Evolutionary conservation across 2,797 vertebrate species (phyloP), one percentile per base, ranked within the genome.

Genomic region (Muscicapa comitata): DNA sequence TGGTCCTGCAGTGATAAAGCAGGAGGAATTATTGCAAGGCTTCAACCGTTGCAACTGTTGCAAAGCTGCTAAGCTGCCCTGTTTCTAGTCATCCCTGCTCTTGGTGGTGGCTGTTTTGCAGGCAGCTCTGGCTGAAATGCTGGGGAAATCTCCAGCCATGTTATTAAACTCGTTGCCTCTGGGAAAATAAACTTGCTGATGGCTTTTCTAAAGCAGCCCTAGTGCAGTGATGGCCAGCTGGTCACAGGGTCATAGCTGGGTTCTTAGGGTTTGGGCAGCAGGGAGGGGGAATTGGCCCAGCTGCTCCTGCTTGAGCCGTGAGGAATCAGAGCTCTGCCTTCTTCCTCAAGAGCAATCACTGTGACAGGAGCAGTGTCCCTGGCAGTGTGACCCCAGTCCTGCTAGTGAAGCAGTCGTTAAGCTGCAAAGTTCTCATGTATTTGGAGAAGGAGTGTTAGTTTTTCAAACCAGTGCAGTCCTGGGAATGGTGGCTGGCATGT

Each of bases 401-500:
- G 28, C 77, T 93, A 86, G 94, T 58, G 73, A 96, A 77, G 62
- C 70, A 61, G 58, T 90, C 90, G 58, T 81, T 62, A 72, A 72
- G 38, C 73, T 90, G 86, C 54, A 7, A 12, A 84, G 51, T 79
- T 72, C 83, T 92, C n/a, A 38, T 72, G 62, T 28, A 0, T 93
- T 74, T 54, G 70, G 73, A 55, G 47, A n/a, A 50, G 90, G 47
- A 58, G 15, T 37, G 48, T 65, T 88, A 94, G 85, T 86, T 93
- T 93, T 75, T 40, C 51, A 47, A 48, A 42, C 42, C 9, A 28
- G 3, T 81, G 21, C 12, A 3, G 25, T 68, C 66, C 54, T 45
- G 16, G 5, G 42, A 57, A n/a, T 17, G 25, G 24, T 20, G 55
- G n/a, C 53, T 29, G 23, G 43, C 38, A 1, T 58, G 51, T 82